These are phyloP conservation scores for Colletes gigas DNA, from an alignment of 1,140 invertebrate genomes.

Conservation along the genomic window DNA sequence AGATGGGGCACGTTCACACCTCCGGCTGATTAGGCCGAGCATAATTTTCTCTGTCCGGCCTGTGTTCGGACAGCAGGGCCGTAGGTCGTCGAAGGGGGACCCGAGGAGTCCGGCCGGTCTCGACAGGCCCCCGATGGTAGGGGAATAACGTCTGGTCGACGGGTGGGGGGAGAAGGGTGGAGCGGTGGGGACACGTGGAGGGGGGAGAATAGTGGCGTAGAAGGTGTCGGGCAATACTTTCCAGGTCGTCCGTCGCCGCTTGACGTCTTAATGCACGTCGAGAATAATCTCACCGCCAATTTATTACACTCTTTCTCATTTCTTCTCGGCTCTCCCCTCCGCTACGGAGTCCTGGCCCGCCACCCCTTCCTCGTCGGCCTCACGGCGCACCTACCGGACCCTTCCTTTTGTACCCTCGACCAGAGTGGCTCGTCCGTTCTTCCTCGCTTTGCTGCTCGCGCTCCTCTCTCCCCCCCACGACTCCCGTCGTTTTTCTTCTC, in stretches of 20 bases:
- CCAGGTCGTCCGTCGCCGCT: constrained; percentile 80
- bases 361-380: constrained; percentile 31
- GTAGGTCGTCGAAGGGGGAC: constrained; percentile 19
- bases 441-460: constrained; percentile 22
- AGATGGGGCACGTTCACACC: constrained; percentile 75
- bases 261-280: constrained; percentile 82
- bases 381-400: constrained; percentile 62
- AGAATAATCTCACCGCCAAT: constrained; percentile 82
- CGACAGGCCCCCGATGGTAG: constrained; percentile 25
- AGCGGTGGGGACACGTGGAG: constrained; percentile 42
- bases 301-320: constrained; percentile 82
- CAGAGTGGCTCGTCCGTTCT: constrained; percentile 53
- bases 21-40: constrained; percentile 72
- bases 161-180: constrained; percentile 46
- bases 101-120: not conserved
- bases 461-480: constrained; percentile 31
- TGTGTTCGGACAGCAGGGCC: constrained; percentile 35
- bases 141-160: not conserved
- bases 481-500: constrained; percentile 26
- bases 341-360: constrained; percentile 46
- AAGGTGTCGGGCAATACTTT: constrained; percentile 81
- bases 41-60: constrained; percentile 61
- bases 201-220: constrained; percentile 62
- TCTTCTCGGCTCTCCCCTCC: constrained; percentile 69
- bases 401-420: constrained; percentile 63